A percentile compares a stretch with the other conserved stretches of the same genome.
Conservation (phyloP, 2,888 invertebrate species). For the Eristalis intricaria region DNA sequence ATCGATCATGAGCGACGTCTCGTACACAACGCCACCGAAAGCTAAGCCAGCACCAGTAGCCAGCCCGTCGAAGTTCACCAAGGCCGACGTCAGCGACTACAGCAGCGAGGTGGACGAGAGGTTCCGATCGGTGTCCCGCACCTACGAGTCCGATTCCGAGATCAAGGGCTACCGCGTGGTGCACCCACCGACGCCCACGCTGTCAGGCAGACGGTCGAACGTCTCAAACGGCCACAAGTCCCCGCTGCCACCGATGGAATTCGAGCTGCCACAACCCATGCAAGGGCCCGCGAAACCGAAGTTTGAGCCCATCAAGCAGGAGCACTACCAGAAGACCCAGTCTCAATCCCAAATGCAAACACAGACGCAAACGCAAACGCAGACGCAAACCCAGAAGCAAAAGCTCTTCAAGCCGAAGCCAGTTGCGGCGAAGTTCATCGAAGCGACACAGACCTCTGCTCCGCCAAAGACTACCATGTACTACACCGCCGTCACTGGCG, state of each 20-base stretch:
- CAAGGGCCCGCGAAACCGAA: constrained; percentile 82
- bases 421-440: constrained; percentile 81
- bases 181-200: constrained; percentile 83
- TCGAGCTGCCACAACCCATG: constrained; percentile 82
- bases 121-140: constrained; percentile 85
- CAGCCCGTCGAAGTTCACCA: constrained; percentile 75
- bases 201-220: constrained; percentile 80
- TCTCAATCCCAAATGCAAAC: constrained; percentile 76
- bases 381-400: constrained; percentile 76
- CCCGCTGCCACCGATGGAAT: constrained; percentile 84
- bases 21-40: constrained; percentile 81
- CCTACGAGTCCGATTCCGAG: constrained; percentile 83
- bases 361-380: constrained; percentile 77
- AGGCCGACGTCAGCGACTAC: constrained; percentile 85
- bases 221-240: constrained; percentile 81
- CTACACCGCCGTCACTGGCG: constrained; percentile 83
- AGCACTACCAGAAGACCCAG: constrained; percentile 77
- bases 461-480: constrained; percentile 82
- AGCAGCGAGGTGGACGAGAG: constrained; percentile 87
- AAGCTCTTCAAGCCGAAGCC: constrained; percentile 83
- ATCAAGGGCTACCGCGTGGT: constrained; percentile 84
- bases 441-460: constrained; percentile 81
- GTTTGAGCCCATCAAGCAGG: constrained; percentile 84
- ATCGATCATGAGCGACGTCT: constrained; percentile 82
- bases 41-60: constrained; percentile 75